Evolutionary conservation across 2,797 vertebrate species (phyloP).

Genomic region (Coccyzus lansbergi): DNA sequence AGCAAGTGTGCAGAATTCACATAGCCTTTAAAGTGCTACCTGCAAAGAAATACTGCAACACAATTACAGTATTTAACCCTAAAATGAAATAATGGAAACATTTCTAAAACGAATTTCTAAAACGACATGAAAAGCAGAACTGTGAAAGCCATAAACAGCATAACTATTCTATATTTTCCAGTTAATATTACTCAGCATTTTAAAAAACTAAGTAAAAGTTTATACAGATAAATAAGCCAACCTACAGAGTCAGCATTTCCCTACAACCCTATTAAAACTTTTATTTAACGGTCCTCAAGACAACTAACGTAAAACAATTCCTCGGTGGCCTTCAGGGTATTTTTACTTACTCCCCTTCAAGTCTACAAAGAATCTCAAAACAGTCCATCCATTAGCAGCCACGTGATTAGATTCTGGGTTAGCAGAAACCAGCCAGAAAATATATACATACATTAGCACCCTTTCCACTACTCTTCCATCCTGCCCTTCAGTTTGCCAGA

Average conservation of each 20-base stretch:
- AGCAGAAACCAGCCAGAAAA: background rate
- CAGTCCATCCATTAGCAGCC: background rate
- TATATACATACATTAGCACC: background rate
- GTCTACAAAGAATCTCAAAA: background rate
- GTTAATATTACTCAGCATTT: background rate
- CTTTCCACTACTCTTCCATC: background rate
- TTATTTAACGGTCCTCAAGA: background rate
- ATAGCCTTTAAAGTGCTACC: background rate
- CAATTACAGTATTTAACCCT: background rate
- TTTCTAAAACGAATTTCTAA: background rate
- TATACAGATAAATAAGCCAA: background rate
- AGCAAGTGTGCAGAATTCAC: background rate
- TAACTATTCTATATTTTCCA: background rate
- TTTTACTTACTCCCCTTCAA: background rate
- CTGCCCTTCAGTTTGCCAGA: background rate
- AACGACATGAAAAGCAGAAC: background rate
- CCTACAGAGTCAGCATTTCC: background rate
- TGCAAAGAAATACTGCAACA: background rate
- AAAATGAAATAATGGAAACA: conserved; percentile 3
- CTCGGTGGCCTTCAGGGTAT: background rate
- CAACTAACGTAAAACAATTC: background rate
- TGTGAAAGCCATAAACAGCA: background rate
- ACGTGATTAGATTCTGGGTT: background rate
- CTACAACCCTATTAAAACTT: background rate
- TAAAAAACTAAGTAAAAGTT: background rate